Base-by-base conservation (phyloP, 2,113 vertebrate species). In the Podocnemis expansa region DNA sequence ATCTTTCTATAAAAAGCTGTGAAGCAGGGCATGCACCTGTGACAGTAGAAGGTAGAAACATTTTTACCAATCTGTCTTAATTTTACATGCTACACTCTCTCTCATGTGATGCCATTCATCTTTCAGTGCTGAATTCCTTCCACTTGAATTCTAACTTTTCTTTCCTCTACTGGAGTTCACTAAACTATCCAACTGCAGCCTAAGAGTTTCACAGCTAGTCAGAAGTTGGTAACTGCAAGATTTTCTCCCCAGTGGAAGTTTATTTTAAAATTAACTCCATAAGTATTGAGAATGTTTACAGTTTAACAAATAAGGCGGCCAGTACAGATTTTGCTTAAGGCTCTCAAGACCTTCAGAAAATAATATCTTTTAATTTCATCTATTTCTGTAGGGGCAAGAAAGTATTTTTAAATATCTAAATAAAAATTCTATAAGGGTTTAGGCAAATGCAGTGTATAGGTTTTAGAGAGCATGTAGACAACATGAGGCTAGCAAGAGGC, bases 91-190 rank as follows among this genome's bases (percentile, higher is more conserved):
- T 80, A 7, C 27, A 60, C 25, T 80, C 54, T 89, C 45, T 12
- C 47, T 79, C 24, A n/a, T n/a, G 4, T 0, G 25, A 25, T 1
- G 10, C 27, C 2, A 47, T 0, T 1, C 1, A 0, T 17, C 55
- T 90, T 81, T 73, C 80, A 82, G 54, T 29, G 58, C 9, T 7
- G 10, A 56, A 60, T 41, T 88, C 45, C 45, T 91, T 88, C 85
- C 45, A 47, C 11, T 58, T 34, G 0, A 22, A 21, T 34, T 80
- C 70, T 29, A 31, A 80, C 8, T 29, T 52, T 52, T 16, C 84
- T 73, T 17, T 5, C 63, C 49, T 78, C 79, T 24, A 81, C 31
- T 31, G 41, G 38, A 51, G 17, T 14, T 45, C 0, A 27, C 52
- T 24, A 76, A 75, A 22, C 22, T 47, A 47, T 4, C 52, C 5